Conservation (phyloP, 1,140 invertebrate genomes). For the Drosophila tropicalis region DNA sequence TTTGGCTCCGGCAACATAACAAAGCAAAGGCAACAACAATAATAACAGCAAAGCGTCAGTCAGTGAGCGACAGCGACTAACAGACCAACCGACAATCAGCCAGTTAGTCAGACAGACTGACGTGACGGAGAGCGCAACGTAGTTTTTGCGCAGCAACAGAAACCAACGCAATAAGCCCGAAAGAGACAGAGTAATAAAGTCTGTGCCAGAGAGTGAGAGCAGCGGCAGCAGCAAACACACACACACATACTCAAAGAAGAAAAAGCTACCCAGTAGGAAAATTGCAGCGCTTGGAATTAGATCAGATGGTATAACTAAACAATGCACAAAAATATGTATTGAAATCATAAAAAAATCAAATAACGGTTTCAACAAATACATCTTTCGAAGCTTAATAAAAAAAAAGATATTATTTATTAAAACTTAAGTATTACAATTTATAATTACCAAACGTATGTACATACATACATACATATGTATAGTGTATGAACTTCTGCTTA, state of each 20-base stretch:
- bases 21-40: conserved; percentile 30
- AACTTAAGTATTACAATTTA: too few species aligned
- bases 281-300: conserved; percentile 7
- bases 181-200: conserved; percentile 1
- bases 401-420: too few species aligned
- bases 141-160: conserved; percentile 71
- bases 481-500: background rate
- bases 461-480: too few species aligned
- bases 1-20: conserved; percentile 51
- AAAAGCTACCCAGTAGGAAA: conserved; percentile 25
- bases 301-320: background rate
- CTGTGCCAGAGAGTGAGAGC: background rate
- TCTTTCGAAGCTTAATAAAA: too few species aligned
- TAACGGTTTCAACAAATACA: too few species aligned
- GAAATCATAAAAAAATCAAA: too few species aligned
- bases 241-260: background rate
- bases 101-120: conserved; percentile 21
- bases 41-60: conserved; percentile 24
- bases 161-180: background rate
- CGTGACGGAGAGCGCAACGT: conserved; percentile 56
- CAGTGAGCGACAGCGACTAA: conserved; percentile 37
- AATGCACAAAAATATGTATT: background rate
- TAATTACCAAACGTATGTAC: too few species aligned
- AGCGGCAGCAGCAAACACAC: background rate
- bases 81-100: conserved; percentile 30